Evolutionary conservation across 1,140 invertebrate species (phyloP).

Genomic region (Asobara japonica): DNA sequence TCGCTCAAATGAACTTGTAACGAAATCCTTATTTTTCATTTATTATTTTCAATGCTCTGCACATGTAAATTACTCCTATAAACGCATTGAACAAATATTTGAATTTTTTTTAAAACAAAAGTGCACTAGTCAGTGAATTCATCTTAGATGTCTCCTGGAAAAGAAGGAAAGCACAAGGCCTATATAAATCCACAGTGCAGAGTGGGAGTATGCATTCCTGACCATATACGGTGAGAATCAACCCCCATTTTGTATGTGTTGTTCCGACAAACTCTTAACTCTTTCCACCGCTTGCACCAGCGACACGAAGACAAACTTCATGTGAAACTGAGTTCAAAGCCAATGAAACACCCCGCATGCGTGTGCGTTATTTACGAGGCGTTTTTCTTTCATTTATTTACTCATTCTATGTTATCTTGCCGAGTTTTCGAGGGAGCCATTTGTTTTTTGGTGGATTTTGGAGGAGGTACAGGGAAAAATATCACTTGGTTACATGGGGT

Average conservation of each 20-base stretch:
- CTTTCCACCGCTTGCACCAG: slow-evolving; percentile 32
- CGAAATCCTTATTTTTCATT: too few relatives aligned
- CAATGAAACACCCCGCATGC: slow-evolving; percentile 12
- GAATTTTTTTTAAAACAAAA: too few relatives aligned
- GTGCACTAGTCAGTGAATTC: neutral
- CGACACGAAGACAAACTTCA: slow-evolving; percentile 24
- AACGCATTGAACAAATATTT: too few relatives aligned
- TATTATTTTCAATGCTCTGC: too few relatives aligned
- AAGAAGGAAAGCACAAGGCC: neutral
- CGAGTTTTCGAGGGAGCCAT: neutral
- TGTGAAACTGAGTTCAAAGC: slow-evolving; percentile 1
- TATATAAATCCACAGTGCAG: slow-evolving; percentile 19
- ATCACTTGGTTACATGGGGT: neutral
- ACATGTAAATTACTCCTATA: too few relatives aligned
- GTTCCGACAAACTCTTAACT: slow-evolving; percentile 34
- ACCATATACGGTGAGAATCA: slow-evolving; percentile 57
- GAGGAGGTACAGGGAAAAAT: neutral
- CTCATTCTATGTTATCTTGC: neutral
- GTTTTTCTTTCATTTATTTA: neutral
- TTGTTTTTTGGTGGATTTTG: neutral
- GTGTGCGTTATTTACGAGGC: slow-evolving; percentile 2
- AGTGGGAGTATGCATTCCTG: slow-evolving; percentile 60
- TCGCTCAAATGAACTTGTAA: too few relatives aligned
- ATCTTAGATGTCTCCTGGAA: neutral
- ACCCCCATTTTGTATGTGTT: slow-evolving; percentile 41